phyloP scores from a whole-genome alignment of 1,140 invertebrate species.

The Polypedilum vanderplanki region DNA sequence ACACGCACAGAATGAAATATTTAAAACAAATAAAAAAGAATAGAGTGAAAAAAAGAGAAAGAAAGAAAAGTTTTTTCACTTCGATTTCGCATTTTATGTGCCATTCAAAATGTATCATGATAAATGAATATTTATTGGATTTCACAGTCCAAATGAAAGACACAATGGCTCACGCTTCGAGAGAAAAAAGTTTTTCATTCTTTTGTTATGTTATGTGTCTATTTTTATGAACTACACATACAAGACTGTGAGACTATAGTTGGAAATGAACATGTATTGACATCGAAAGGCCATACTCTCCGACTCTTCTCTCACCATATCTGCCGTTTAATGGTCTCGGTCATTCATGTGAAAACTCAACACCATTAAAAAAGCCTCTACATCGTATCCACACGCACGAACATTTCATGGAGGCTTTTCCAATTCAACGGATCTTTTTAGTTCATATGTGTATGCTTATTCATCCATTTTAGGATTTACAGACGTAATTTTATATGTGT shows the following conservation, averaged over 20 bases:
- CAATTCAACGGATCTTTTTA: constrained; percentile 10
- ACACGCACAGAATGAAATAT: neutral
- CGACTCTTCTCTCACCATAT: neutral
- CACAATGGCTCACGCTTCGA: neutral
- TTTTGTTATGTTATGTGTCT: neutral
- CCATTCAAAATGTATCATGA: constrained; percentile 12
- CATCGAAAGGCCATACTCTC: neutral
- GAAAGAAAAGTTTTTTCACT: neutral
- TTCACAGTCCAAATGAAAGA: neutral
- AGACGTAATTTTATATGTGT: neutral
- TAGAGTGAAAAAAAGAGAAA: too few relatives aligned
- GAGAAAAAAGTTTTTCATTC: too few relatives aligned
- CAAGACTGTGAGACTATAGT: neutral
- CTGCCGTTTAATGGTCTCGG: neutral
- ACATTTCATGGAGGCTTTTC: constrained; percentile 15
- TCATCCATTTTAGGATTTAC: neutral
- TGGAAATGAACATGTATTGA: constrained; percentile 9
- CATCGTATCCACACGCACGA: neutral
- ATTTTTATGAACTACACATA: constrained; percentile 20
- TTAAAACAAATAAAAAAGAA: constrained; percentile 10
- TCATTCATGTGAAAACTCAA: constrained; percentile 18
- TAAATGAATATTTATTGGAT: constrained; percentile 14
- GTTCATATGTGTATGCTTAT: neutral
- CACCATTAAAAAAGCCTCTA: neutral
- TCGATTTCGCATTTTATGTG: neutral